Evolutionary conservation across 2,113 vertebrate species (phyloP).

Genomic region (Podarcis muralis): DNA sequence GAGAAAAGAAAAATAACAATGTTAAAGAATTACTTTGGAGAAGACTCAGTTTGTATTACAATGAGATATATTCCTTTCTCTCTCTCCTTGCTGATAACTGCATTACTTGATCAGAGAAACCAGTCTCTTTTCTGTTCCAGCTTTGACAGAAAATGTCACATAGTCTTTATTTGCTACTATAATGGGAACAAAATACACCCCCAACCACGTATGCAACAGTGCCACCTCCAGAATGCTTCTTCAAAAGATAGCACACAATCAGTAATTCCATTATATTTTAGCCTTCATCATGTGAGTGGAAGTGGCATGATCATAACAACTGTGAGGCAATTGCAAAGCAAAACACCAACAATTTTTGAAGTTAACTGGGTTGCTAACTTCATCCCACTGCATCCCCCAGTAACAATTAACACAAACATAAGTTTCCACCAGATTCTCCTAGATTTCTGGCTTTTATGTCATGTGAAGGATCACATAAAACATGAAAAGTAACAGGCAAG

Average conservation of each 20-base stretch:
- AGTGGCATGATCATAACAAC: too few species aligned
- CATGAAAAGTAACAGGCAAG: too few species aligned
- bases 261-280: background rate
- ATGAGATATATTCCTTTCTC: background rate
- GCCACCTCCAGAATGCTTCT: background rate
- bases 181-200: too few species aligned
- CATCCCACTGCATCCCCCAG: too few species aligned
- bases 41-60: slow-evolving; percentile 50
- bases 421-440: too few species aligned
- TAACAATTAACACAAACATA: too few species aligned
- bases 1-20: slow-evolving; percentile 63
- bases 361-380: too few species aligned
- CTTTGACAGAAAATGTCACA: background rate
- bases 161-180: background rate
- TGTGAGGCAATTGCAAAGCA: too few species aligned
- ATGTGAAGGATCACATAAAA: too few species aligned
- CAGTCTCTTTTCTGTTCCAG: slow-evolving; percentile 10
- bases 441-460: too few species aligned
- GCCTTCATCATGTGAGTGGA: too few species aligned
- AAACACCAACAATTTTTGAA: too few species aligned
- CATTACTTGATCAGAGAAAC: slow-evolving; percentile 15
- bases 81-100: slow-evolving; percentile 40
- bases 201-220: background rate
- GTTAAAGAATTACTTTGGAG: slow-evolving; percentile 40
- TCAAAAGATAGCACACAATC: background rate